Conservation (phyloP, 2,888 invertebrate species). For the Ornithoptera priamus region DNA sequence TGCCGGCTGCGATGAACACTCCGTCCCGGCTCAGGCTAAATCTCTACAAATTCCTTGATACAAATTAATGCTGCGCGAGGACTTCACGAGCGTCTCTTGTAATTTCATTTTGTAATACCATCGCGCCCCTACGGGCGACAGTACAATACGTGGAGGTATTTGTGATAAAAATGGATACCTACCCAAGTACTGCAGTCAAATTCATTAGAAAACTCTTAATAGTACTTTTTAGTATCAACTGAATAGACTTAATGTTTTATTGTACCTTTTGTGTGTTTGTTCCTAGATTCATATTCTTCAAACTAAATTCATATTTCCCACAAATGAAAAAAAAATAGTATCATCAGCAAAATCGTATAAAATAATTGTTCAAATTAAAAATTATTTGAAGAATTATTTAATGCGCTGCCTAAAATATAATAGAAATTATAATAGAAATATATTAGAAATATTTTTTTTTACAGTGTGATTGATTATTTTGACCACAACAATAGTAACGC, state of each 20-base stretch:
- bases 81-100: conserved; percentile 65
- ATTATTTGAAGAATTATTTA: no score
- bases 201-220: neutral
- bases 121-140: conserved; percentile 47
- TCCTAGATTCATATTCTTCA: no score
- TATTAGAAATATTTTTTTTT: no score
- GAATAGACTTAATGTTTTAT: neutral
- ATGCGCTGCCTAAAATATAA: no score
- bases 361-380: no score
- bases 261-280: neutral
- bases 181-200: conserved; percentile 17
- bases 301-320: no score
- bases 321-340: no score
- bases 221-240: neutral
- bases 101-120: conserved; percentile 70
- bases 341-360: no score
- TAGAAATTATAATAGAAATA: no score
- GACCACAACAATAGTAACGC: no score
- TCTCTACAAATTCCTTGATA: conserved; percentile 80
- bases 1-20: conserved; percentile 77
- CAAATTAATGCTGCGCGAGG: conserved; percentile 75
- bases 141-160: conserved; percentile 48
- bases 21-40: conserved; percentile 73
- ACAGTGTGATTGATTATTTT: no score
- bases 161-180: conserved; percentile 24